Base-by-base conservation (phyloP, 2,797 vertebrate species). In the Nannoperca australis region DNA sequence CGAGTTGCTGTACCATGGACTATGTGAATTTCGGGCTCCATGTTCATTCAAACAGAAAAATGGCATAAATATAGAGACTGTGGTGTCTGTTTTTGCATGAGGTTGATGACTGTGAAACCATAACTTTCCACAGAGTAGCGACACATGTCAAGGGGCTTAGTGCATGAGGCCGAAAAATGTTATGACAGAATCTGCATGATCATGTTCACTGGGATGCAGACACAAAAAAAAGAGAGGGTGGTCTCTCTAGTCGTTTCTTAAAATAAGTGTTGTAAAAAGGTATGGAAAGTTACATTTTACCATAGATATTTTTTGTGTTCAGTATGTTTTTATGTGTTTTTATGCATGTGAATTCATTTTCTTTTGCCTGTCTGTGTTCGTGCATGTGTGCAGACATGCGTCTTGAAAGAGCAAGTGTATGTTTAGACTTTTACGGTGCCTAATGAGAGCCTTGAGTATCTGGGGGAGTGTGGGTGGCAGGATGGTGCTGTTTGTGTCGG, bases 381-480 rank as follows among this genome's bases (percentile, higher is more conserved):
- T 30, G 32, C 67, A 36, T 64, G 70, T 77, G 49, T 78, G 34
- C 36, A 2, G 20, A 60, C 47, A 14, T 64, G 32, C 44, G 32
- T 84, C 64, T 58, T 27, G 54, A 67, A 50, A 17, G 22, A 45
- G 38, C 1, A 1, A 24, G 80, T 56, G 55, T 76, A 82, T 85
- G 68, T 88, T 88, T 86, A 71, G 86, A 80, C 36, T 67, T 90
- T 75, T 76, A 86, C 70, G 17, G 74, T 44, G 47, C 62, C 24
- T 88, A 85, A 90, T 88, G 86, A 91, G 51, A 71, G 85, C 71
- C 80, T 83, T 83, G 74, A 64, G 76, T 72, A 71, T 88, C 63
- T 51, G 44, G 53, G 67, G 72, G 65, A 61, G 81, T 79, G 86
- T 86, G 86, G 80, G 84, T 75, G 84, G 85, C 86, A 79, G 81